Evolutionary conservation across 2,888 invertebrate species (phyloP).

Genomic region (Brachyopa scutellaris): DNA sequence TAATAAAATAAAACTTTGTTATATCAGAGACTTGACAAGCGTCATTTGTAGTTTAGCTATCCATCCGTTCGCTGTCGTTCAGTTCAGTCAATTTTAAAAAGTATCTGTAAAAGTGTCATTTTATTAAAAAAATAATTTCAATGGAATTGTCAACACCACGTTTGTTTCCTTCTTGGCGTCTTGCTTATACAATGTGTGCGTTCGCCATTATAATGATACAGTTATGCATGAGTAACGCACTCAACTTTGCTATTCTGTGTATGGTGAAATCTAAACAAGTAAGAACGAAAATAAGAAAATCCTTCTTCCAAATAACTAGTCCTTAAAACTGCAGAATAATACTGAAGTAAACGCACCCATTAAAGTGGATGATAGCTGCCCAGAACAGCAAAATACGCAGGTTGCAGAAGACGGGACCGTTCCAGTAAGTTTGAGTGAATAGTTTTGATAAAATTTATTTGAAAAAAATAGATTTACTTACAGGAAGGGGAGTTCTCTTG

Average conservation of each 20-base stretch:
- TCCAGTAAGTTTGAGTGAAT: constrained; percentile 53
- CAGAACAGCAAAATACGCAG: too few relatives aligned
- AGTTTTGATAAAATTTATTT: background rate
- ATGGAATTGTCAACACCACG: constrained; percentile 44
- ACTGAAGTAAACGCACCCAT: background rate
- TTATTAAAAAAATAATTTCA: too few relatives aligned
- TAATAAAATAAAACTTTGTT: too few relatives aligned
- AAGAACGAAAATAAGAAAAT: too few relatives aligned
- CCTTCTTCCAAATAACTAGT: too few relatives aligned
- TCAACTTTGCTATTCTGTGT: constrained; percentile 83
- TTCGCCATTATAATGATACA: constrained; percentile 79
- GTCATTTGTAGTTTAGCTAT: background rate
- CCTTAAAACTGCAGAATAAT: constrained; percentile 42
- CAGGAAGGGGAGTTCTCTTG: constrained; percentile 82
- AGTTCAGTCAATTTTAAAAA: constrained; percentile 1
- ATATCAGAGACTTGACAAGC: background rate
- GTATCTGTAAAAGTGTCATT: too few relatives aligned
- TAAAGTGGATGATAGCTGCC: constrained; percentile 2
- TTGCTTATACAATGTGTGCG: constrained; percentile 80
- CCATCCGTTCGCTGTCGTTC: constrained; percentile 18
- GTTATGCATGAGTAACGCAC: constrained; percentile 82
- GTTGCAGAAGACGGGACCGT: too few relatives aligned
- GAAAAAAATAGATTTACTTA: constrained; percentile 43
- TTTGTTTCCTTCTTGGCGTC: constrained; percentile 77
- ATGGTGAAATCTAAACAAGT: constrained; percentile 82